Evolutionary conservation across 2,888 invertebrate species (phyloP).

Genomic region (Eupithecia exiguata): DNA sequence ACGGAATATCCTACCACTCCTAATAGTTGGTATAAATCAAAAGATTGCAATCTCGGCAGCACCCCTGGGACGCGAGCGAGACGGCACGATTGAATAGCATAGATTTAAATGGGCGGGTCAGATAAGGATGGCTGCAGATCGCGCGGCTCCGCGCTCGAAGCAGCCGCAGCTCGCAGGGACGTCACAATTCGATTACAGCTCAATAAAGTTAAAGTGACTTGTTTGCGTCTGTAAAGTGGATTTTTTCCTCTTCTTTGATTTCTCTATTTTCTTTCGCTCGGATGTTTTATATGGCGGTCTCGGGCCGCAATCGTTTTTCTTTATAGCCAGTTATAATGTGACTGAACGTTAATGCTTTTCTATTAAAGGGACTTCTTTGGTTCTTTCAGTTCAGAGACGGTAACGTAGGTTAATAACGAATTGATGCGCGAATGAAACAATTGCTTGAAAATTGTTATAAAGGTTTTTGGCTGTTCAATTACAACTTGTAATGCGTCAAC

Average conservation of each 20-base stretch:
- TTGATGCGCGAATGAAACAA: slow-evolving; percentile 20
- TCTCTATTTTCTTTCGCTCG: slow-evolving; percentile 67
- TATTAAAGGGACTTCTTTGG: slow-evolving; percentile 25
- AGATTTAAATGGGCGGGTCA: slow-evolving; percentile 82
- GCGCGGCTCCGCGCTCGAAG: slow-evolving; percentile 67
- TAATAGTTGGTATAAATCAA: slow-evolving; percentile 85
- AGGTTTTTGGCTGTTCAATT: not conserved
- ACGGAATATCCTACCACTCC: slow-evolving; percentile 80
- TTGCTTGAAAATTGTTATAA: slow-evolving; percentile 9
- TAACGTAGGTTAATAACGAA: not conserved
- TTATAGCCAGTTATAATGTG: slow-evolving; percentile 40
- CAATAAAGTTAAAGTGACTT: slow-evolving; percentile 84
- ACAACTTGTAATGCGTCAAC: slow-evolving; percentile 5
- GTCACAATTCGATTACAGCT: slow-evolving; percentile 84
- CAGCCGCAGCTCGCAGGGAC: slow-evolving; percentile 72
- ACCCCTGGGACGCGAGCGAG: slow-evolving; percentile 83
- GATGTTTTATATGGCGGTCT: slow-evolving; percentile 51
- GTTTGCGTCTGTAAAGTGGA: slow-evolving; percentile 83
- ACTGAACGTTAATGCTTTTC: slow-evolving; percentile 34
- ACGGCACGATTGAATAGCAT: slow-evolving; percentile 84
- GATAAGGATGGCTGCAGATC: slow-evolving; percentile 82
- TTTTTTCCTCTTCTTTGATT: slow-evolving; percentile 79
- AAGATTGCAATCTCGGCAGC: slow-evolving; percentile 83
- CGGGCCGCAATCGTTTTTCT: slow-evolving; percentile 39
- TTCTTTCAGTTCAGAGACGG: slow-evolving; percentile 18